Evolutionary conservation across 2,888 invertebrate species (phyloP), one percentile per base, ranked within the genome.

Genomic region (Bellardia pandia): DNA sequence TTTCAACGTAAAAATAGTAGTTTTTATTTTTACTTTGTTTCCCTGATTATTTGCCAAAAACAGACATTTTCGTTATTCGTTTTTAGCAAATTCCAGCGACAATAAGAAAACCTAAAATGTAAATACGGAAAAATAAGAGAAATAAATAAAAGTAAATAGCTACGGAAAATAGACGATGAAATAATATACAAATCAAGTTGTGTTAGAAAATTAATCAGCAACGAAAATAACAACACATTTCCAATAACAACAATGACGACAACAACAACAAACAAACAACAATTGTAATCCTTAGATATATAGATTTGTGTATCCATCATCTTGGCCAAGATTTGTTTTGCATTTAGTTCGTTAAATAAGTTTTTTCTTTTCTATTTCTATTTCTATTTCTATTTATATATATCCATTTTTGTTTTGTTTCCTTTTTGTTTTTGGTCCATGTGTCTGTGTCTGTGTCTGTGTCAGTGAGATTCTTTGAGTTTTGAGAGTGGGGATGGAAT

Each of bases 141-240:
- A 64, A 77, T 75, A 76, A 78, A 78, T 78, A 77, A 48, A 84
- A 75, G 76, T 74, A 89, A 88, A 68, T 75, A 48, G 23, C n/a
- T 64, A 16, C 4, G 30, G 62, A 68, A 68, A 23, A 68, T 11
- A 45, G 45, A 62, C 13, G 42, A 62, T 23, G 4, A 23, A 75
- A 75, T 37, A 62, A 23, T 79, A 85, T 75, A 78, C 85, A 87
- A 87, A 85, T 85, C 85, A 82, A 87, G 87, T 87, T 85, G 81
- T 85, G 88, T 88, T 89, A 78, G 87, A 86, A 89, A 89, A 90
- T 90, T 90, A 90, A 90, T 90, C 90, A 90, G 89, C 84, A 89
- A 89, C 56, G 64, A 77, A 40, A 83, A n/a, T 33, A 45, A 68
- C 69, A 82, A 75, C 48, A 66, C 80, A 72, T 64, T 56, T 84